Evolutionary conservation across 2,113 vertebrate genomes (phyloP), one percentile per base, ranked within the genome.

Genomic region (Carassius auratus): DNA sequence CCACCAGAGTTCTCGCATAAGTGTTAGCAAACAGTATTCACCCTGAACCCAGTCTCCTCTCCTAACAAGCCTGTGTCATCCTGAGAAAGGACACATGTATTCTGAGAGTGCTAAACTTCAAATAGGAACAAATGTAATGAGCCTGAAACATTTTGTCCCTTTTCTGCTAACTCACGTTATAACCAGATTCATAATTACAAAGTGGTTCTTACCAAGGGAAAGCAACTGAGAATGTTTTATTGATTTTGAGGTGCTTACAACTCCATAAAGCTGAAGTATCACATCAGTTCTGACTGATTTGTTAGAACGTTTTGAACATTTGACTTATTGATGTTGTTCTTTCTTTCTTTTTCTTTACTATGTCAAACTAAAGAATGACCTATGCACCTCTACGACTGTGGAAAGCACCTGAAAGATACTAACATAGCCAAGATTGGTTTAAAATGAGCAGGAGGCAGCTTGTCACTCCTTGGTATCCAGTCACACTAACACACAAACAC

Each of bases 401-500:
- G 68, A 83, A 83, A 83, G 21, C 21, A 83, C 68, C 64, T 83
- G 33, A 83, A 52, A 81, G 81, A 83, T 71, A 1, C 15, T 55
- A 38, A 73, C 81, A 73, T 1, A 59, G 12, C 45, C 26, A 79
- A 79, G 19, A 77, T 12, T 10, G 8, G 13, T 73, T 52, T 55
- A 30, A 76, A 66, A 81, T 59, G 13, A 42, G 7, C 19, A 73
- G 81, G 81, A 83, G 73, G 50, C 19, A 23, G 36, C 81, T 71
- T 73, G 81, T 83, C 81, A 59, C 7, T 78, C 52, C 9, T 33
- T 55, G 55, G 42, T 64, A 85, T 71, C n/a, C 48, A 59, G 42
- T 59, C 36, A 71, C 62, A 80, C 76, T 33, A 33, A 71, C 33
- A 79, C 17, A 45, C 71, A 84, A 21, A 50, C 69, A 77, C 38